These are phyloP conservation scores for Alloscopus bannaensis DNA, from an alignment of 2,888 invertebrate species.

Conservation along the genomic window DNA sequence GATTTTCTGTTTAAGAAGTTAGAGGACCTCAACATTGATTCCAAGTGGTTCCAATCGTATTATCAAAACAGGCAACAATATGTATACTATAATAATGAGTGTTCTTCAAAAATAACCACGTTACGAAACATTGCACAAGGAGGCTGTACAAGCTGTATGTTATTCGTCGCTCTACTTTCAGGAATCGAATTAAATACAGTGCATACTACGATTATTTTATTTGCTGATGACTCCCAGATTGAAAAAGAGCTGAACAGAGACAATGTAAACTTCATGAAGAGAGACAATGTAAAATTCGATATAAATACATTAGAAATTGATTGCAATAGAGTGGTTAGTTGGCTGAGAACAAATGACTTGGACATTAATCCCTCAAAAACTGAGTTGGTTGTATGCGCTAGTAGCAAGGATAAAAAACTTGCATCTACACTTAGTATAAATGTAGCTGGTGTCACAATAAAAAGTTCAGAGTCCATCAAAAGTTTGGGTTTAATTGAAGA, in stretches of 20 bases:
- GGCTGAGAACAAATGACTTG: constrained; percentile 30
- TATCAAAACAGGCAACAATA: constrained; percentile 10
- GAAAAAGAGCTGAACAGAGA: background rate
- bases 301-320: background rate
- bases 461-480: background rate
- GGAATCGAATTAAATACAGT: too few species aligned
- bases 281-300: background rate
- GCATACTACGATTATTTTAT: constrained; percentile 11
- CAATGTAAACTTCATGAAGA: too few species aligned
- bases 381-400: background rate
- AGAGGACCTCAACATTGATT: constrained; percentile 14
- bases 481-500: background rate
- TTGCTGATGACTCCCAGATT: constrained; percentile 27
- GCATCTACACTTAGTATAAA: too few species aligned
- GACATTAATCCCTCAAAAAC: constrained; percentile 9
- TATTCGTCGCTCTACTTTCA: constrained; percentile 1
- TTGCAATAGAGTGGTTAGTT: background rate
- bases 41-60: constrained; percentile 19
- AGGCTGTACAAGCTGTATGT: background rate
- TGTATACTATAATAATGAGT: background rate
- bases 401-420: background rate
- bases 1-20: constrained; percentile 14
- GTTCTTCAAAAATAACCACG: background rate
- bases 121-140: constrained; percentile 18
- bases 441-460: background rate